phyloP scores from a whole-genome alignment of 2,113 vertebrate genomes.

The Alligator sinensis region DNA sequence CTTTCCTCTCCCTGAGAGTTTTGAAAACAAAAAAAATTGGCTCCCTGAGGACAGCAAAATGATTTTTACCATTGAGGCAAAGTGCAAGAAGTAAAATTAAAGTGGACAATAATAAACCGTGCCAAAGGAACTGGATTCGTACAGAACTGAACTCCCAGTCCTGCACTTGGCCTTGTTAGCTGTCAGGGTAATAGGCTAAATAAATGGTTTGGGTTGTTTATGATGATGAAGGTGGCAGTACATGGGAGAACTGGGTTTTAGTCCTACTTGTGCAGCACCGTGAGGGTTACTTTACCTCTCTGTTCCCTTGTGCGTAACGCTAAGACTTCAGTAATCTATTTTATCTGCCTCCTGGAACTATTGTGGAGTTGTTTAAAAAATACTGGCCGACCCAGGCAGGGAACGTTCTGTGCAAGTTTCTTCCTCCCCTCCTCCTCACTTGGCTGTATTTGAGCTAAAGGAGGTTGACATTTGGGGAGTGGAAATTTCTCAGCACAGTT shows the following conservation, averaged over 20 bases:
- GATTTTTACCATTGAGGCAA: not conserved
- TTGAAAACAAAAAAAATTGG: not conserved
- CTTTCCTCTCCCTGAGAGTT: not conserved
- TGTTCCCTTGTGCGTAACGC: not conserved
- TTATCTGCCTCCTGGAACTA: not conserved
- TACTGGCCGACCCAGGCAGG: no score
- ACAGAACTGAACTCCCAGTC: not conserved
- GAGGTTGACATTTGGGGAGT: not conserved
- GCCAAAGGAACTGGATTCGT: not conserved
- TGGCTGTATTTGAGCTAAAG: not conserved
- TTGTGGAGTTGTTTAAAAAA: not conserved
- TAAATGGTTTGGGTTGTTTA: not conserved
- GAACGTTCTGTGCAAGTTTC: not conserved
- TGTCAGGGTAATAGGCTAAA: not conserved
- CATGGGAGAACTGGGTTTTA: not conserved
- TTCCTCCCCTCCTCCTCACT: not conserved
- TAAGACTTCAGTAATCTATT: not conserved
- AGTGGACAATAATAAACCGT: not conserved
- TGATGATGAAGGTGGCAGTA: rapidly evolving
- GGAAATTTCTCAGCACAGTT: not conserved
- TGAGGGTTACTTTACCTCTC: rapidly evolving
- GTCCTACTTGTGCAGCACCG: not conserved
- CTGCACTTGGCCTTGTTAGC: not conserved
- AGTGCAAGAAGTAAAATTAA: not conserved
- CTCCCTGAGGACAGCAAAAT: not conserved